These are phyloP conservation scores for Perodicticus potto DNA, from an alignment of 2,797 vertebrate genomes.

Conservation along the genomic window DNA sequence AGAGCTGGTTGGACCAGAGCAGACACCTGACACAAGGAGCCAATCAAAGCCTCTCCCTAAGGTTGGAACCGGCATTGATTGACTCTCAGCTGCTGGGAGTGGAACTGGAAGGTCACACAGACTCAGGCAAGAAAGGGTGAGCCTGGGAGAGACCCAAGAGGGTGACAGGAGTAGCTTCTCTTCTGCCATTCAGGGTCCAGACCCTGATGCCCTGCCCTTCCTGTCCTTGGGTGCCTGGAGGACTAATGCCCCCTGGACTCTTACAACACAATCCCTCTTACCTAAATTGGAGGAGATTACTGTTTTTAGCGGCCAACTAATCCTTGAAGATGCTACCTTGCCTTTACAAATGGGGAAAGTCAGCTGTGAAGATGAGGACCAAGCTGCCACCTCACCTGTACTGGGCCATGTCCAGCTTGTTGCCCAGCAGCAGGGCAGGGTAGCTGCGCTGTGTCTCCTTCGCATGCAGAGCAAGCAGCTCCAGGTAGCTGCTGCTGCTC, in stretches of 20 bases:
- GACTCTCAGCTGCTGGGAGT: not conserved
- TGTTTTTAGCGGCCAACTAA: not conserved
- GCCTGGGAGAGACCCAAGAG: not conserved
- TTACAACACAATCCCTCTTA: not conserved
- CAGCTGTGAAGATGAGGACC: not conserved
- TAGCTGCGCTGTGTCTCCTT: slow-evolving; percentile 87
- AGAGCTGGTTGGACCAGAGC: not conserved
- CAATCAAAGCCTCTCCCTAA: not conserved
- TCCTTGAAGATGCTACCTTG: not conserved
- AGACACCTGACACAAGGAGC: slow-evolving; percentile 9
- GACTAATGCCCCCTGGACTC: not conserved
- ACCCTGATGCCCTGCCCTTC: not conserved
- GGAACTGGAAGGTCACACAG: not conserved
- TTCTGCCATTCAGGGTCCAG: not conserved
- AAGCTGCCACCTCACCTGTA: slow-evolving; percentile 89
- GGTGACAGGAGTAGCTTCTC: not conserved
- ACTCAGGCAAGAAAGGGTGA: not conserved
- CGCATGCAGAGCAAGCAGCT: slow-evolving; percentile 88
- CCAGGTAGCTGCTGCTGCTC: slow-evolving; percentile 92
- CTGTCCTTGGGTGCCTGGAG: not conserved
- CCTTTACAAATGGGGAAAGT: not conserved
- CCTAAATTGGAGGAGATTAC: not conserved
- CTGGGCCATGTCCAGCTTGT: slow-evolving; percentile 97
- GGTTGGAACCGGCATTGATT: not conserved
- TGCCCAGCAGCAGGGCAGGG: slow-evolving; percentile 93